Percentiles rank a stretch among this genome's conserved stretches.
Evolutionary conservation across 2,888 invertebrate species (phyloP).

Genomic region (Podotricha telesiphe): DNA sequence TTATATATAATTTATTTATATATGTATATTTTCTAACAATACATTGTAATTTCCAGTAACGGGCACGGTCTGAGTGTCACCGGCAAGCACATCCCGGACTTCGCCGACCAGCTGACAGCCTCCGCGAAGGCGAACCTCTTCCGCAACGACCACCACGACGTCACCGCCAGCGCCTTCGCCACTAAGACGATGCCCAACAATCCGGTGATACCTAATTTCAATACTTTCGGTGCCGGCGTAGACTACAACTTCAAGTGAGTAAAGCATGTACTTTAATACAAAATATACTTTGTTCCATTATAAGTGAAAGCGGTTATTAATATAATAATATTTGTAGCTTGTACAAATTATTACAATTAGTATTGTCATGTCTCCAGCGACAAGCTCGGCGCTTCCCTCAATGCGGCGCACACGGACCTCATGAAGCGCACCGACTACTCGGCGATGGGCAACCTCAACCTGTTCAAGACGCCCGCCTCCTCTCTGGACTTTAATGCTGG

Average conservation of each 20-base stretch:
- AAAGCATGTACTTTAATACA: not conserved
- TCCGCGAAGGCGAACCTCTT: constrained; percentile 54
- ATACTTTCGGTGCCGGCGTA: constrained; percentile 52
- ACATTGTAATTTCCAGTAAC: constrained; percentile 44
- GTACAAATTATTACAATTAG: not conserved
- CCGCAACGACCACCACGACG: constrained; percentile 52
- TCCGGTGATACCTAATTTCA: constrained; percentile 52
- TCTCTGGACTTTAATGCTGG: constrained; percentile 56
- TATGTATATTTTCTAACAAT: not conserved
- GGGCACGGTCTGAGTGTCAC: constrained; percentile 53
- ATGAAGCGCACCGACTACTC: constrained; percentile 53
- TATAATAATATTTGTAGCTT: not conserved
- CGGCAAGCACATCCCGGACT: constrained; percentile 52
- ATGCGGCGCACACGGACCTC: constrained; percentile 50
- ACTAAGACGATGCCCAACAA: constrained; percentile 51
- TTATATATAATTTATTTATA: not conserved
- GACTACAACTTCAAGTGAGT: constrained; percentile 57
- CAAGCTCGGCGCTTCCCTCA: constrained; percentile 51
- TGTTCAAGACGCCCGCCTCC: constrained; percentile 50
- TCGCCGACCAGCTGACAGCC: constrained; percentile 55
- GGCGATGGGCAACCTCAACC: constrained; percentile 53
- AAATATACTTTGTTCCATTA: no score
- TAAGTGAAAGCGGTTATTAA: no score
- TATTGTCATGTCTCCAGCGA: constrained; percentile 46
- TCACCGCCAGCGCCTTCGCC: constrained; percentile 54